Conservation (phyloP, 2,797 vertebrate species). For the Falco peregrinus region DNA sequence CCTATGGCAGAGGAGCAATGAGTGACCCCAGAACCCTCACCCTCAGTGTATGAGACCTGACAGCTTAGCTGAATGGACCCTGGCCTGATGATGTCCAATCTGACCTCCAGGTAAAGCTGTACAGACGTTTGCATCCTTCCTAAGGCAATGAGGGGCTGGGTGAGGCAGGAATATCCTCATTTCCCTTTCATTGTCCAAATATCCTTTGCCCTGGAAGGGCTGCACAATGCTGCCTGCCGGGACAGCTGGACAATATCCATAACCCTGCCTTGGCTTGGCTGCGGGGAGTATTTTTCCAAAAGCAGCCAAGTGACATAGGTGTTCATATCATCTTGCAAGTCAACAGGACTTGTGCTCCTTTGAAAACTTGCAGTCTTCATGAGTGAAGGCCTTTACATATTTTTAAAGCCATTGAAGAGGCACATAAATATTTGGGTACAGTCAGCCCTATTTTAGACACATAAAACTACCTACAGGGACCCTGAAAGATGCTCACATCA, state of each 20-base stretch:
- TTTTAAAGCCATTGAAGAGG: background rate
- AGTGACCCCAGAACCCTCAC: background rate
- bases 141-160: background rate
- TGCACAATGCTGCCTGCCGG: background rate
- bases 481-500: background rate
- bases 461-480: background rate
- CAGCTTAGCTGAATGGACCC: background rate
- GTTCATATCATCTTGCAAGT: background rate
- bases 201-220: background rate
- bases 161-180: slow-evolving; percentile 20
- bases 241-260: background rate
- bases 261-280: background rate
- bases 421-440: slow-evolving; percentile 24
- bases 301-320: background rate
- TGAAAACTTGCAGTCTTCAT: background rate
- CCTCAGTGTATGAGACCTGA: rapidly evolving
- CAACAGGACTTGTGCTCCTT: background rate
- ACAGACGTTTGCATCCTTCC: background rate
- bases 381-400: background rate
- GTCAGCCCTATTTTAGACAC: slow-evolving; percentile 14
- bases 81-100: background rate
- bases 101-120: background rate
- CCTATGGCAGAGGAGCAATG: rapidly evolving
- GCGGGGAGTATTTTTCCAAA: background rate
- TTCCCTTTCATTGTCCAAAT: slow-evolving; percentile 30